Evolutionary conservation across 2,113 vertebrate species (phyloP).

Genomic region (Gnathonemus echidnorhynchus): DNA sequence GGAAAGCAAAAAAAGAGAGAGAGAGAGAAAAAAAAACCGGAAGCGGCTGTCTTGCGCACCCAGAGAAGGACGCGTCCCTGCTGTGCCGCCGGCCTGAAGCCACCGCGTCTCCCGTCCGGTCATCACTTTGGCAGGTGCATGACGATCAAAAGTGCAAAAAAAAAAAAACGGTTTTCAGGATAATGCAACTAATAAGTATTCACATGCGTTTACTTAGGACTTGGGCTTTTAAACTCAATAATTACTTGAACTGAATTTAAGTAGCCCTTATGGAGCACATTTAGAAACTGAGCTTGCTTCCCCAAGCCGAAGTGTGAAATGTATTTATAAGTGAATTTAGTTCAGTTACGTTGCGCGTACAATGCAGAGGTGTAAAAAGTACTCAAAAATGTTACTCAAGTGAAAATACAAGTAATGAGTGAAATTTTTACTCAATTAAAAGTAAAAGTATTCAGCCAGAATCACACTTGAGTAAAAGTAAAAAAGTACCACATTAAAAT

Average conservation of each 20-base stretch:
- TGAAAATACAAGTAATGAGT: too few species aligned
- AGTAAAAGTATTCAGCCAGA: too few species aligned
- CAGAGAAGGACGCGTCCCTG: neutral
- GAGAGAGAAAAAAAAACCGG: neutral
- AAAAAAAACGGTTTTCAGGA: neutral
- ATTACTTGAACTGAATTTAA: neutral
- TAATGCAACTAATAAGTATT: neutral
- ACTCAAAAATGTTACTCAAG: too few species aligned
- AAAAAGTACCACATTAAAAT: too few species aligned
- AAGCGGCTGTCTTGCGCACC: neutral
- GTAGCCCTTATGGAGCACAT: neutral
- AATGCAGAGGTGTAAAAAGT: neutral
- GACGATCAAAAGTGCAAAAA: neutral
- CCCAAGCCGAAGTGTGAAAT: neutral
- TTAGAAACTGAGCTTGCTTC: neutral
- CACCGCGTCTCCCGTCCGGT: neutral
- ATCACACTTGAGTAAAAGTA: too few species aligned
- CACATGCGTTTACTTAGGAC: neutral
- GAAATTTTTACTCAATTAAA: too few species aligned
- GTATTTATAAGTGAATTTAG: neutral
- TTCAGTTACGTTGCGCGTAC: neutral
- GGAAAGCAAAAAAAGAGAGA: neutral
- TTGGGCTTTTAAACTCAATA: neutral
- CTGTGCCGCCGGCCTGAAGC: neutral
- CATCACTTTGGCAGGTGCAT: neutral